Evolutionary conservation across 2,113 vertebrate species (phyloP), one percentile per base, ranked within the genome.

Genomic region (Corvus hawaiiensis): DNA sequence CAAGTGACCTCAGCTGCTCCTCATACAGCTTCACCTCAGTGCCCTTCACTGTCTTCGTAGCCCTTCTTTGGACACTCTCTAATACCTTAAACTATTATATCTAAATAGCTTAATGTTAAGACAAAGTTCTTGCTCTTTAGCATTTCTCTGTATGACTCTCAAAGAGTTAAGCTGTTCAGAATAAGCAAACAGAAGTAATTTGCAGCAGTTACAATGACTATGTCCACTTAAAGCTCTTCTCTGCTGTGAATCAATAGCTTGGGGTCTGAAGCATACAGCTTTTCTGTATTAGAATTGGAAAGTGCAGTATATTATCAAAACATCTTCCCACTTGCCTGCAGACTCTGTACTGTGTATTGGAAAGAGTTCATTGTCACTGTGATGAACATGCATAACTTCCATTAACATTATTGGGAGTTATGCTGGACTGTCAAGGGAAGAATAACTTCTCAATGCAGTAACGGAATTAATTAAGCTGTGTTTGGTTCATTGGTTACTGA

Each of bases 401-500:
- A n/a, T 80, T 90, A 80, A 33, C 32, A 15, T 91, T 93, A 81
- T 71, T 52, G 44, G 66, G 24, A 91, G 56, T 80, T 75, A 20
- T 32, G 48, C 62, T 2, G 8, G 61, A 26, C 72, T 82, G 62
- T 79, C 69, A 84, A 84, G 63, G 86, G 54, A 67, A 84, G 58
- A 87, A 37, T 69, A 68, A 73, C 84, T 71, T 76, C 56, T 91
- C 72, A 76, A 12, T 74, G n/a, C 28, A 49, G 17, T 73, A 58
- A 87, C 87, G 58, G 62, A 84, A 79, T 94, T 95, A 94, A 97
- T 35, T 93, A 84, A 79, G 54, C 33, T 91, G 46, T 71, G 32
- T 75, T 89, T 91, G 92, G 81, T 82, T 94, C 11, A 0, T 79
- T 97, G 84, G 58, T 87, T 87, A 61, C 74, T 75, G 66, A 89